Evolutionary conservation across 2,113 vertebrate genomes (phyloP).

Genomic region (Archocentrus centrarchus): DNA sequence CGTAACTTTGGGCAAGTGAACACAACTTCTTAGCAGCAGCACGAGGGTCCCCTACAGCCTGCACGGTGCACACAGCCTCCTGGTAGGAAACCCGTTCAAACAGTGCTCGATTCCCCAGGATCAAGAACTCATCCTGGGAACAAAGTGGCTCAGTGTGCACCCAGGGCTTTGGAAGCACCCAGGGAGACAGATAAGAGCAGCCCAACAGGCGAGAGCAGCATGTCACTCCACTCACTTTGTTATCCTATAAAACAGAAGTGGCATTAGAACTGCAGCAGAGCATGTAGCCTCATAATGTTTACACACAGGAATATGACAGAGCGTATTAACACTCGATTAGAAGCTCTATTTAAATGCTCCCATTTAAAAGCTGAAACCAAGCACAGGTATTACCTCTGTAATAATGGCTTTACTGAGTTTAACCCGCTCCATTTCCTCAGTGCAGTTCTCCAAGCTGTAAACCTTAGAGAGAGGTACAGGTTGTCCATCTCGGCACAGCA

Average conservation of each 20-base stretch:
- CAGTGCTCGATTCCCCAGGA: constrained; percentile 92
- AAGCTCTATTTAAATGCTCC: background rate
- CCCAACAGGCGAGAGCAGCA: constrained; percentile 95
- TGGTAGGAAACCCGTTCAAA: constrained; percentile 90
- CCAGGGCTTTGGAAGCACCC: constrained; percentile 93
- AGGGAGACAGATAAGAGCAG: constrained; percentile 93
- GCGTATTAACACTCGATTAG: background rate
- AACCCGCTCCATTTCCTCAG: constrained; percentile 90
- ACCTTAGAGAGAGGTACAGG: constrained; percentile 89
- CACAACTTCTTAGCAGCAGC: constrained; percentile 95
- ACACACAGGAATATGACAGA: background rate
- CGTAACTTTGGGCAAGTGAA: constrained; percentile 94
- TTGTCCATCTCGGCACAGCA: constrained; percentile 89
- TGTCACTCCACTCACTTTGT: constrained; percentile 98
- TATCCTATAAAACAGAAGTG: constrained; percentile 85
- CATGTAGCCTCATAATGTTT: background rate
- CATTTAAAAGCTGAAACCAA: background rate
- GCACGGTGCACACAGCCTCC: constrained; percentile 88
- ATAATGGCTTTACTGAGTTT: constrained; percentile 95
- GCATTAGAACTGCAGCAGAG: constrained; percentile 23
- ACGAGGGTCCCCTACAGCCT: constrained; percentile 86
- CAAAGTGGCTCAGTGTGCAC: constrained; percentile 88
- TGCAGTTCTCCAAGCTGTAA: constrained; percentile 91
- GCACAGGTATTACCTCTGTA: constrained; percentile 87
- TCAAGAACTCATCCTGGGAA: constrained; percentile 91